phyloP scores from a whole-genome alignment of 2,888 invertebrate species.

The Andrena camellia region DNA sequence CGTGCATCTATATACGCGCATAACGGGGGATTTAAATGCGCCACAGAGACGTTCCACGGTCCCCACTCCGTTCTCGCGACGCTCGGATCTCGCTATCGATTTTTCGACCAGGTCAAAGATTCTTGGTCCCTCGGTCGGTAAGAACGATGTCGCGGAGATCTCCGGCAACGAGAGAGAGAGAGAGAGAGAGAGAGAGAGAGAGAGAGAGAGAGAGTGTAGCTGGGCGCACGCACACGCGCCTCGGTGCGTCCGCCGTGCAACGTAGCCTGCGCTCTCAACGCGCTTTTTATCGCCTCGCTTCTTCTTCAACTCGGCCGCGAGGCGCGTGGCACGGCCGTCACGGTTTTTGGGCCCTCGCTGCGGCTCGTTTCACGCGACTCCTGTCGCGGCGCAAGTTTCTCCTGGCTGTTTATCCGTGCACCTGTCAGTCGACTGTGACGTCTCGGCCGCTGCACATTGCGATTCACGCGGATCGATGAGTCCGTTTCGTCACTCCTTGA shows the following conservation, averaged over 20 bases:
- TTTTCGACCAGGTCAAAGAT: neutral
- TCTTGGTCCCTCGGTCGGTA: neutral
- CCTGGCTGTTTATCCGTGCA: constrained; percentile 19
- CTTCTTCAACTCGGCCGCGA: constrained; percentile 17
- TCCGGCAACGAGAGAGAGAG: constrained; percentile 40
- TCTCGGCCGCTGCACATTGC: neutral
- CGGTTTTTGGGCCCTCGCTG: neutral
- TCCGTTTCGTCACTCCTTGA: constrained; percentile 18
- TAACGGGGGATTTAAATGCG: constrained; percentile 32
- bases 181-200: constrained; percentile 49
- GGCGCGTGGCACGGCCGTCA: constrained; percentile 7
- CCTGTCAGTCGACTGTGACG: constrained; percentile 33
- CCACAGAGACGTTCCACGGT: neutral
- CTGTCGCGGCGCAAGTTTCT: constrained; percentile 1
- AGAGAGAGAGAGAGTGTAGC: constrained; percentile 44
- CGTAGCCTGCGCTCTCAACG: neutral
- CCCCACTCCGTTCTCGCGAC: neutral
- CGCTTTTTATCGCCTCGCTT: constrained; percentile 24
- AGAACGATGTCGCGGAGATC: neutral
- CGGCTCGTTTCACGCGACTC: neutral
- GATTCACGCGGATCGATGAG: constrained; percentile 42
- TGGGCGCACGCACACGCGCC: constrained; percentile 26
- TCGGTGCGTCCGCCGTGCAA: constrained; percentile 16
- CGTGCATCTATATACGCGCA: constrained; percentile 35
- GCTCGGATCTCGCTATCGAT: neutral